These are phyloP conservation scores for Denticeps clupeoides DNA, from an alignment of 2,797 vertebrate species.

Conservation along the genomic window DNA sequence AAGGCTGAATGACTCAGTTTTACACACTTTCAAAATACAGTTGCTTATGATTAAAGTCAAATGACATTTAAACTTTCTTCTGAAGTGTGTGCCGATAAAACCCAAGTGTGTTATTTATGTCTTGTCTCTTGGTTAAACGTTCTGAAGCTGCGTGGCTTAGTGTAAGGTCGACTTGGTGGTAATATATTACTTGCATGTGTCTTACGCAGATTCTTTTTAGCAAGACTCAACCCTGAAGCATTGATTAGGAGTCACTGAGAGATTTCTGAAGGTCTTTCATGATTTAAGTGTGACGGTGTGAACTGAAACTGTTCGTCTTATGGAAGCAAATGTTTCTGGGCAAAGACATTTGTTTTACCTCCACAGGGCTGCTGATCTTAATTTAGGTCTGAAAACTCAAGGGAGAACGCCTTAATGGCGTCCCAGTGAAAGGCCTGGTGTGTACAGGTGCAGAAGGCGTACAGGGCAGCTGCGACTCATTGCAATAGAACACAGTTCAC, in stretches of 20 bases:
- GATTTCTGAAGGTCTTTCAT: constrained; percentile 22
- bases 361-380: constrained; percentile 22
- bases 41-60: too few relatives aligned
- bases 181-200: too few relatives aligned
- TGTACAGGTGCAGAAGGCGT: constrained; percentile 24
- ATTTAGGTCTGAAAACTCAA: constrained; percentile 39
- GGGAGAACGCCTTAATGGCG: constrained; percentile 30
- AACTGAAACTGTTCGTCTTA: constrained; percentile 37
- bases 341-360: constrained; percentile 42
- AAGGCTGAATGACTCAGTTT: too few relatives aligned
- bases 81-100: too few relatives aligned
- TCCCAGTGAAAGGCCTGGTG: constrained; percentile 5
- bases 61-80: too few relatives aligned
- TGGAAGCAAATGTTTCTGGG: constrained; percentile 38
- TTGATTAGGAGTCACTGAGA: constrained; percentile 13
- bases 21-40: too few relatives aligned
- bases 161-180: too few relatives aligned
- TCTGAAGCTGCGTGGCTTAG: too few relatives aligned
- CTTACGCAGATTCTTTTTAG: too few relatives aligned
- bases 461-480: constrained; percentile 26
- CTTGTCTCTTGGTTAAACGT: too few relatives aligned
- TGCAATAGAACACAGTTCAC: constrained; percentile 22
- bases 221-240: too few relatives aligned
- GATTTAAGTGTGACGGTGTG: constrained; percentile 22
- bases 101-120: too few relatives aligned